These are phyloP conservation scores for Canis aureus DNA, from an alignment of 2,113 vertebrate genomes.

Conservation along the genomic window DNA sequence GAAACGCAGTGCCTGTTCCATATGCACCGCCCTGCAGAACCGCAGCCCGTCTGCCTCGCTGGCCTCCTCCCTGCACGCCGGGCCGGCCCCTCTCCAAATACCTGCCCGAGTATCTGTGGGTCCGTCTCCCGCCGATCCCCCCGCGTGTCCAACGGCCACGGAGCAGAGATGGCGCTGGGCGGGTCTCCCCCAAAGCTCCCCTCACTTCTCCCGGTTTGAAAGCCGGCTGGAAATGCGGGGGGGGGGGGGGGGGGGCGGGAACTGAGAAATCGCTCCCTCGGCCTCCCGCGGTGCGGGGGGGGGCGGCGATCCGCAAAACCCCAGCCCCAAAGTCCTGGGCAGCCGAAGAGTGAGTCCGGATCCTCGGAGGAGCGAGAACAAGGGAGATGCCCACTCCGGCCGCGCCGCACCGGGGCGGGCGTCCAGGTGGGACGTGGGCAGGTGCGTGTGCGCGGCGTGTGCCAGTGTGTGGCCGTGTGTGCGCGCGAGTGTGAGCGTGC, in stretches of 20 bases:
- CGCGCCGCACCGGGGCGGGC: slow-evolving; percentile 62
- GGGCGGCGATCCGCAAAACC: not conserved
- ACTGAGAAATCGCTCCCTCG: slow-evolving; percentile 36
- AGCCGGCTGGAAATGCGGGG: slow-evolving; percentile 11
- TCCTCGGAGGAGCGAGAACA: not conserved
- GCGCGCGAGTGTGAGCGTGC: not conserved
- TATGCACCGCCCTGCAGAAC: slow-evolving; percentile 72
- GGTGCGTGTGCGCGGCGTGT: slow-evolving; percentile 69
- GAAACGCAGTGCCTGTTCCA: slow-evolving; percentile 72
- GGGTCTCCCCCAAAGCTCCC: slow-evolving; percentile 57
- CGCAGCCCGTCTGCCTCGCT: slow-evolving; percentile 55
- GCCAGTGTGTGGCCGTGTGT: not conserved
- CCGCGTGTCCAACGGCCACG: not conserved
- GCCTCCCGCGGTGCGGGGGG: not conserved
- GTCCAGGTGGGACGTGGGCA: slow-evolving; percentile 79
- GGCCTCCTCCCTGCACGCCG: slow-evolving; percentile 53
- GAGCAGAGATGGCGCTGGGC: slow-evolving; percentile 19
- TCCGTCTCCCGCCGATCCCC: not conserved
- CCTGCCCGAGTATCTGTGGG: not conserved
- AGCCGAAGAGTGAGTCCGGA: slow-evolving; percentile 40
- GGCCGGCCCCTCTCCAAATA: slow-evolving; percentile 1
- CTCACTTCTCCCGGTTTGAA: slow-evolving; percentile 41
- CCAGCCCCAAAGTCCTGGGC: slow-evolving; percentile 63
- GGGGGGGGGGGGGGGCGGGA: not conserved
- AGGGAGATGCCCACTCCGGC: slow-evolving; percentile 56